These are phyloP conservation scores for Lepidurus packardi DNA, from an alignment of 1,140 invertebrate species.

Conservation along the genomic window DNA sequence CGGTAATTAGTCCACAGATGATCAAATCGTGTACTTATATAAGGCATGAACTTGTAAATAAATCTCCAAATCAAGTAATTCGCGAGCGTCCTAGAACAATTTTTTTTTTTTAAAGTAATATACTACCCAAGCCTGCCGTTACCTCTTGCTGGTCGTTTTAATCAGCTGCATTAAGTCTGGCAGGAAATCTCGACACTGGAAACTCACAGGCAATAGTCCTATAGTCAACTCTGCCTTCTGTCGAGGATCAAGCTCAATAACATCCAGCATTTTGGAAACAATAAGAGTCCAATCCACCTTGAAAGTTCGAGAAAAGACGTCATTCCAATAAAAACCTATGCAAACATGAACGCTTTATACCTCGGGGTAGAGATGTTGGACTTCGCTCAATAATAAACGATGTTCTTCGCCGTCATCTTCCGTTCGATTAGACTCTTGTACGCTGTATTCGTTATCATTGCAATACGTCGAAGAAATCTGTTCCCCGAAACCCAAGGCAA, in stretches of 20 bases:
- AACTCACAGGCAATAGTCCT: slow-evolving; percentile 45
- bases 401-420: neutral
- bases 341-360: neutral
- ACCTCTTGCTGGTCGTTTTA: slow-evolving; percentile 43
- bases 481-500: slow-evolving; percentile 34
- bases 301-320: slow-evolving; percentile 26
- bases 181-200: slow-evolving; percentile 51
- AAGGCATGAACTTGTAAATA: slow-evolving; percentile 50
- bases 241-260: slow-evolving; percentile 37
- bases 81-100: slow-evolving; percentile 44
- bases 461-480: slow-evolving; percentile 31
- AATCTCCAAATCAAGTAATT: slow-evolving; percentile 55
- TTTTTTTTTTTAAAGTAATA: neutral
- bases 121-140: slow-evolving; percentile 23
- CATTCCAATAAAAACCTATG: neutral
- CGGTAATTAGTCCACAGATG: slow-evolving; percentile 47
- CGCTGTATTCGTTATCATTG: neutral
- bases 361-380: neutral
- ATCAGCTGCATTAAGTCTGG: slow-evolving; percentile 46
- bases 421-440: neutral
- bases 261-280: slow-evolving; percentile 44
- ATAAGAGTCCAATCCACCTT: slow-evolving; percentile 48
- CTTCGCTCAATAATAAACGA: slow-evolving; percentile 5
- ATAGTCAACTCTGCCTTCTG: slow-evolving; percentile 38
- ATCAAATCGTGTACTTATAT: slow-evolving; percentile 50